Evolutionary conservation across 2,888 invertebrate genomes (phyloP).

Genomic region (Diaperis boleti): DNA sequence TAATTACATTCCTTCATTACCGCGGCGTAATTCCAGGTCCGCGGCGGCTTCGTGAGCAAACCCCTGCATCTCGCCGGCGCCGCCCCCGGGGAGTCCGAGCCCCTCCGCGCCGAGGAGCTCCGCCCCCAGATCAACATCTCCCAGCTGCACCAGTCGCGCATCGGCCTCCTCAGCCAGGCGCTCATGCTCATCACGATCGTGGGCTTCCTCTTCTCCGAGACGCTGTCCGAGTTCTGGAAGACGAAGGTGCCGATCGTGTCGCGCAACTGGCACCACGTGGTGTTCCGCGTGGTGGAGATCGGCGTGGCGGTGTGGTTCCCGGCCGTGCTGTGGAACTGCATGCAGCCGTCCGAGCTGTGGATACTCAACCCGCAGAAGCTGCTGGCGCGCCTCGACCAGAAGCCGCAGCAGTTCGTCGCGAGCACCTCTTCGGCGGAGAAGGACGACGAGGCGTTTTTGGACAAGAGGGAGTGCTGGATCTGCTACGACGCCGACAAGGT

Average conservation of each 20-base stretch:
- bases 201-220: constrained; percentile 91
- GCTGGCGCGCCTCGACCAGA: constrained; percentile 69
- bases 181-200: constrained; percentile 91
- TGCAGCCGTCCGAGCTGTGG: constrained; percentile 94
- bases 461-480: constrained; percentile 89
- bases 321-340: constrained; percentile 95
- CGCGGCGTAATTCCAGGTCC: constrained; percentile 73
- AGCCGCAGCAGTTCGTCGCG: constrained; percentile 15
- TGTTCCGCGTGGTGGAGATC: constrained; percentile 91
- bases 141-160: constrained; percentile 90
- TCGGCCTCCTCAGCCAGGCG: constrained; percentile 91
- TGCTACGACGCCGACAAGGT: constrained; percentile 87
- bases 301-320: constrained; percentile 96
- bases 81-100: constrained; percentile 54
- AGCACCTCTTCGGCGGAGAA: constrained; percentile 10
- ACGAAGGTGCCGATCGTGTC: constrained; percentile 88
- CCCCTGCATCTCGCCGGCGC: constrained; percentile 58
- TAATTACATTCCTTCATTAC: no score
- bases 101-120: constrained; percentile 53
- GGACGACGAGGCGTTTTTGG: constrained; percentile 69
- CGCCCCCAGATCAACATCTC: constrained; percentile 78
- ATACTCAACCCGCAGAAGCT: constrained; percentile 91
- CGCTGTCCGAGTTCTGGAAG: constrained; percentile 93
- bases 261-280: constrained; percentile 92
- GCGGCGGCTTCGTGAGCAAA: constrained; percentile 83